Evolutionary conservation across 2,888 invertebrate genomes (phyloP).

Genomic region (Eutolmus rufibarbis): DNA sequence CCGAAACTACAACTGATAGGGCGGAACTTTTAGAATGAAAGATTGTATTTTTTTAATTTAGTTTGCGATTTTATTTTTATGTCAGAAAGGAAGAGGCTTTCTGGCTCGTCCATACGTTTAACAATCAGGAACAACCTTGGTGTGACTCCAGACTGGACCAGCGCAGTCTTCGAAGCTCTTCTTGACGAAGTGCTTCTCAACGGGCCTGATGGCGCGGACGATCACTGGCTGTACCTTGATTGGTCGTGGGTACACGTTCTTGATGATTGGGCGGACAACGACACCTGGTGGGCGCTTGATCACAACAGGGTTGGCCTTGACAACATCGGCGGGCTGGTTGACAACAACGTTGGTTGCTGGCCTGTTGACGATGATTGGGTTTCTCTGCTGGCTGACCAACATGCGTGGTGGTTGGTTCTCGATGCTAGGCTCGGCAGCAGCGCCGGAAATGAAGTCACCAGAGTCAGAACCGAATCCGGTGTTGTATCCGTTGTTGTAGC

Average conservation of each 20-base stretch:
- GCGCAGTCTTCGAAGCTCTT: background rate
- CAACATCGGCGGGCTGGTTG: conserved; percentile 55
- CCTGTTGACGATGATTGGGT: conserved; percentile 2
- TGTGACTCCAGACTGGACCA: conserved; percentile 22
- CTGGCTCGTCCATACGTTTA: background rate
- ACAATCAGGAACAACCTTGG: conserved; percentile 27
- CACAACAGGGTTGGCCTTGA: conserved; percentile 58
- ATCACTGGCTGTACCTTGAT: conserved; percentile 60
- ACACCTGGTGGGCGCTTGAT: conserved; percentile 60
- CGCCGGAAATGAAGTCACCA: background rate
- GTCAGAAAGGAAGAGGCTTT: background rate
- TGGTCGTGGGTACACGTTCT: conserved; percentile 59
- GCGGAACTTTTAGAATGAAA: background rate
- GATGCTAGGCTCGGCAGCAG: background rate
- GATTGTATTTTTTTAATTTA: background rate
- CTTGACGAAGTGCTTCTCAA: conserved; percentile 55
- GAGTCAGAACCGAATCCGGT: background rate
- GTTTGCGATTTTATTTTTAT: background rate
- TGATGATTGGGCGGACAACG: conserved; percentile 59
- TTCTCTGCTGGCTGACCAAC: background rate
- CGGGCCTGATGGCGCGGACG: conserved; percentile 61
- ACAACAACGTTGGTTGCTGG: conserved; percentile 32
- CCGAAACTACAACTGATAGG: background rate
- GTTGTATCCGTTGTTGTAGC: background rate
- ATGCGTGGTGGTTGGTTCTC: background rate